phyloP scores from a whole-genome alignment of 2,113 vertebrate genomes.

The Aptenodytes forsteri region DNA sequence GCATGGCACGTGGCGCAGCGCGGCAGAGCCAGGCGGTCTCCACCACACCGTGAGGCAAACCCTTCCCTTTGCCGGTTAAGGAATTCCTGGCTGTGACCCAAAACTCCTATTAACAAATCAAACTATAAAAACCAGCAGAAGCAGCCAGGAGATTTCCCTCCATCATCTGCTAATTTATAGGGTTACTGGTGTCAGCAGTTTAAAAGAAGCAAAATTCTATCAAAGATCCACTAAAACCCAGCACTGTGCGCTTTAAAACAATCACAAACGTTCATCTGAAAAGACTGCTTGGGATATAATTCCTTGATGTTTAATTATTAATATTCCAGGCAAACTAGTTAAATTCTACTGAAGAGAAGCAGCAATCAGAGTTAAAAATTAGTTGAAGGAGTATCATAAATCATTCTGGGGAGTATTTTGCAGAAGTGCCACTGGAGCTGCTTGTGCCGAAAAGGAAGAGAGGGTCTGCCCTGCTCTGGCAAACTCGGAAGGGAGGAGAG shows the following conservation, averaged over 20 bases:
- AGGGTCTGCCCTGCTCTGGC: rapidly evolving
- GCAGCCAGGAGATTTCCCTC: slow-evolving; percentile 64
- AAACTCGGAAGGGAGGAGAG: rapidly evolving
- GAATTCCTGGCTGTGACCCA: slow-evolving; percentile 56
- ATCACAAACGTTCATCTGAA: slow-evolving; percentile 56
- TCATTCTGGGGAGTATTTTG: slow-evolving; percentile 55
- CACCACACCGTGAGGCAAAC: not conserved
- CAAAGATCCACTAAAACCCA: not conserved
- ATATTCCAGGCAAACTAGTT: slow-evolving; percentile 62
- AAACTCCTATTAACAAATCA: slow-evolving; percentile 68
- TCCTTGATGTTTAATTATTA: slow-evolving; percentile 58
- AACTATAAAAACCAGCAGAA: slow-evolving; percentile 41
- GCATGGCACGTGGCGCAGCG: rapidly evolving
- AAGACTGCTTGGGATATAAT: slow-evolving; percentile 48
- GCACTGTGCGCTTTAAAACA: not conserved
- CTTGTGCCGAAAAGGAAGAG: not conserved
- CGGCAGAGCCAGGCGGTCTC: rapidly evolving
- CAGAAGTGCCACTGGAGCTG: not conserved
- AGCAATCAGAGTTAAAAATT: slow-evolving; percentile 62
- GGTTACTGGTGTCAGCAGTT: slow-evolving; percentile 69
- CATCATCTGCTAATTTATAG: slow-evolving; percentile 66
- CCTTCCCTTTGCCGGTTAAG: not conserved
- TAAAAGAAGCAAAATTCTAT: slow-evolving; percentile 55
- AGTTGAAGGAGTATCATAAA: slow-evolving; percentile 52
- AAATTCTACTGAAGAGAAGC: slow-evolving; percentile 34